phyloP scores from a whole-genome alignment of 2,888 invertebrate genomes.

The Heliconius ismenius region DNA sequence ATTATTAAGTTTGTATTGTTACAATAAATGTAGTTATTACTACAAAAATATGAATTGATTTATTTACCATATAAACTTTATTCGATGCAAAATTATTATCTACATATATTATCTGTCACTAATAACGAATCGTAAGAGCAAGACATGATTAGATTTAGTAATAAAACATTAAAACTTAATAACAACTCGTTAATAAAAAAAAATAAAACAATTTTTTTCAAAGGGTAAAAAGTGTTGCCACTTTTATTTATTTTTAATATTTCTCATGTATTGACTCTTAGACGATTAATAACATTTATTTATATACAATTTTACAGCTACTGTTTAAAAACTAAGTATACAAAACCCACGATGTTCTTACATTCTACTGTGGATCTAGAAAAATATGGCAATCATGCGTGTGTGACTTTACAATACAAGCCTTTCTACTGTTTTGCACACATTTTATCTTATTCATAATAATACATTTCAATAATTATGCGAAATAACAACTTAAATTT shows the following conservation, averaged over 20 bases:
- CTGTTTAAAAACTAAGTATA: conserved; percentile 23
- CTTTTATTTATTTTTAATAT: background rate
- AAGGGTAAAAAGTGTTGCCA: background rate
- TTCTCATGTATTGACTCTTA: conserved; percentile 24
- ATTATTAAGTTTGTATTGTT: background rate
- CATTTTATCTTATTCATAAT: conserved; percentile 28
- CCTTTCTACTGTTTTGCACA: conserved; percentile 50
- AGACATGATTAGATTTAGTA: background rate
- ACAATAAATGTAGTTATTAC: background rate
- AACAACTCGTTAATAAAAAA: background rate
- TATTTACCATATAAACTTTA: conserved; percentile 6
- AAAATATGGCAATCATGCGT: conserved; percentile 67
- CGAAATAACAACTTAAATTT: conserved; percentile 13
- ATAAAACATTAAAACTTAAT: background rate
- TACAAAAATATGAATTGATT: background rate
- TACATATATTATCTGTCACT: conserved; percentile 5
- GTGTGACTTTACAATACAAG: conserved; percentile 49
- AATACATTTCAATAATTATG: conserved; percentile 27
- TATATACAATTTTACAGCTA: conserved; percentile 25
- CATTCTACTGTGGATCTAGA: conserved; percentile 46
- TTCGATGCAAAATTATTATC: background rate
- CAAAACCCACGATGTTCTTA: conserved; percentile 20
- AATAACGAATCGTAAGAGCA: conserved; percentile 2
- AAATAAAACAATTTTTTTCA: background rate
- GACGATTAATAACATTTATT: background rate